Evolutionary conservation across 2,113 vertebrate species (phyloP), one percentile per base, ranked within the genome.

Genomic region (Alethe castanea): DNA sequence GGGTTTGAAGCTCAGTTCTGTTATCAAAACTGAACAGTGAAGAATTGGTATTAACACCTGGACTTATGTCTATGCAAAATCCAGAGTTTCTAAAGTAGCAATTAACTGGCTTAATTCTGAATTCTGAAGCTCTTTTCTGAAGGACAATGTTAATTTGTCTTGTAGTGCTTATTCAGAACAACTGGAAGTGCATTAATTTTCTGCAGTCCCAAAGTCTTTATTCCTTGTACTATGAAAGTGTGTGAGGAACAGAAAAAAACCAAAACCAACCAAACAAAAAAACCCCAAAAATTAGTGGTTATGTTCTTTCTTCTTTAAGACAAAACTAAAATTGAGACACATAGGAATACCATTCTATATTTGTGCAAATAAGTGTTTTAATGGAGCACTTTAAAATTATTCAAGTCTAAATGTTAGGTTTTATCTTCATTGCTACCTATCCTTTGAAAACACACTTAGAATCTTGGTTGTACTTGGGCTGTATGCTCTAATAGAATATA

Each of bases 71-170:
- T 96, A 1, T 72, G 76, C n/a, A 87, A 95, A 96, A 93, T 90
- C 60, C 85, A 54, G 81, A 92, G 50, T 90, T 97, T 74, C 80
- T 90, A 81, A 97, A 96, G 69, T 45, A 97, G 87, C 85, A 95
- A 94, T 97, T 98, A 96, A 95, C 95, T 81, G 66, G 26, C 66
- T 97, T 97, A 96, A 78, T 94, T 77, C 76, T 94, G 88, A 97
- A 90, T 98, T 96, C 82, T 86, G 89, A 92, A 94, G 29, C 48
- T 96, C 61, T 94, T 86, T 95, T 86, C 86, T 95, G 92, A 97
- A 96, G 90, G 78, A 71, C 81, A 83, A 17, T 92, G 56, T 76
- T 97, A 95, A 97, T 97, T 97, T 95, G 57, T 94, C 69, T 35
- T 73, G 64, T 97, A 93, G 40, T 94, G 92, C 85, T 85, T 70